These are phyloP conservation scores for Hippocampus comes DNA, from an alignment of 2,113 vertebrate species.

Conservation along the genomic window DNA sequence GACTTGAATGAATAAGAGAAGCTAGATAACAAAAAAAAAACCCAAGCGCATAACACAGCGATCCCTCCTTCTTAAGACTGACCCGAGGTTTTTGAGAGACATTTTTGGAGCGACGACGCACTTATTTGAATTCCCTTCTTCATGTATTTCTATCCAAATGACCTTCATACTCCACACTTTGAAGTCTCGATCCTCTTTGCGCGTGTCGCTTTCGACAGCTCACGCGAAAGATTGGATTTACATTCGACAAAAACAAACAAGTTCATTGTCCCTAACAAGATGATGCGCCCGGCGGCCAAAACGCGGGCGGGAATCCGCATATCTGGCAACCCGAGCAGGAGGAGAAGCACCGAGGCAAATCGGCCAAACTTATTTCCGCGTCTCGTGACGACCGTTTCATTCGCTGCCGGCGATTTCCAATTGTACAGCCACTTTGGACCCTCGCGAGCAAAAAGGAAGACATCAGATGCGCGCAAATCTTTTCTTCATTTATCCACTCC, in stretches of 20 bases:
- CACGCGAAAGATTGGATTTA: constrained; percentile 44
- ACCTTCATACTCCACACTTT: background rate
- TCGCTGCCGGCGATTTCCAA: background rate
- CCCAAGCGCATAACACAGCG: too few relatives aligned
- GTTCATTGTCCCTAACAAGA: constrained; percentile 63
- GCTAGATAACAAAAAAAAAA: too few relatives aligned
- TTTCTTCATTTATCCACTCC: background rate
- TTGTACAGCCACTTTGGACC: background rate
- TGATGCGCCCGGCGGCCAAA: constrained; percentile 61
- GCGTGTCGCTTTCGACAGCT: background rate
- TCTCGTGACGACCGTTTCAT: background rate
- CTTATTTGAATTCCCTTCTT: background rate
- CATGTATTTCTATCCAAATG: background rate
- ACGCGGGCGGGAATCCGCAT: constrained; percentile 53
- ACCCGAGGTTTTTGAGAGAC: too few relatives aligned
- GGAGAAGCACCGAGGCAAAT: constrained; percentile 35
- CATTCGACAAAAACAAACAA: constrained; percentile 44
- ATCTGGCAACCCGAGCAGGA: constrained; percentile 57
- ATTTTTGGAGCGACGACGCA: background rate
- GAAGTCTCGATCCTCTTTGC: background rate
- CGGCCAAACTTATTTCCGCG: constrained; percentile 34
- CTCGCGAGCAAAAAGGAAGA: background rate
- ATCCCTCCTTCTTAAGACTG: too few relatives aligned
- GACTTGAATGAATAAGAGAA: too few relatives aligned
- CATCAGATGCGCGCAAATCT: background rate